phyloP scores from a whole-genome alignment of 2,888 invertebrate genomes.

The Steinernema scapterisci region DNA sequence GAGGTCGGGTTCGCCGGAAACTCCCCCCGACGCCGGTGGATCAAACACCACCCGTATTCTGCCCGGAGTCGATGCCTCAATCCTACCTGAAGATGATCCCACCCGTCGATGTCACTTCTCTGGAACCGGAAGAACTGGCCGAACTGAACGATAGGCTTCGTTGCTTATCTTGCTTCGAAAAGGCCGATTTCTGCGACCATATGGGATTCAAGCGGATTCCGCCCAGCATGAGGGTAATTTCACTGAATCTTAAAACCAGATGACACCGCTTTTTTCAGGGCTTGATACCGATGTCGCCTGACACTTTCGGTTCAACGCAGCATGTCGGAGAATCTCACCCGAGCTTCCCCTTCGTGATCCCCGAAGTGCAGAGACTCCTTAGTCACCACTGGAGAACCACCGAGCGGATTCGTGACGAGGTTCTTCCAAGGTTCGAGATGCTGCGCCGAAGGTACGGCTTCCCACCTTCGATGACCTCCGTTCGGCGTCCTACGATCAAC shows the following conservation, averaged over 20 bases:
- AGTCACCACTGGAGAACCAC: conserved; percentile 22
- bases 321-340: background rate
- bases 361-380: conserved; percentile 2
- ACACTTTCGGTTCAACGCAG: background rate
- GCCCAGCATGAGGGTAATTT: background rate
- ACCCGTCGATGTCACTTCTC: background rate
- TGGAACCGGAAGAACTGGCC: background rate
- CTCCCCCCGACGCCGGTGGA: background rate
- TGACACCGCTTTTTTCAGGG: background rate
- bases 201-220: conserved; percentile 6
- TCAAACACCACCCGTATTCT: background rate
- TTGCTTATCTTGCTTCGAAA: background rate
- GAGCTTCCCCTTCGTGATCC: background rate
- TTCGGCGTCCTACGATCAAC: conserved; percentile 10
- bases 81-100: background rate
- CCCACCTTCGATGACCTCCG: conserved; percentile 16
- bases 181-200: background rate
- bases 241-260: too few species aligned
- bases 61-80: background rate
- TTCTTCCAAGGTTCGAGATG: background rate
- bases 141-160: background rate
- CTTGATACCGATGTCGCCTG: background rate
- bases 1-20: background rate
- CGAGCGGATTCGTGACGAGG: conserved; percentile 1
- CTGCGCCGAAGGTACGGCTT: conserved; percentile 7